Evolutionary conservation across 2,113 vertebrate species (phyloP).

Genomic region (Scortum barcoo): DNA sequence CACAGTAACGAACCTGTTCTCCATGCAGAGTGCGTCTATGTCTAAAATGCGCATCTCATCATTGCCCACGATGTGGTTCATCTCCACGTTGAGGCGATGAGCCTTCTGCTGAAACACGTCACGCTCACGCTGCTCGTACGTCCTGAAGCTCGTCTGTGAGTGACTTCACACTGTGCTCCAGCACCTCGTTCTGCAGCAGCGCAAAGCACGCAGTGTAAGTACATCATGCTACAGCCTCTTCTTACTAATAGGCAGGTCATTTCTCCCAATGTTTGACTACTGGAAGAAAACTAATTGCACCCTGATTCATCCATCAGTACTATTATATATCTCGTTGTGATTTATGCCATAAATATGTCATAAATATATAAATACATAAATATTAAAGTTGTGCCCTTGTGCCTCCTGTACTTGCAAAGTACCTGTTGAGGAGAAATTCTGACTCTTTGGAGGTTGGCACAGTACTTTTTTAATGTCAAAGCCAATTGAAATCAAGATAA

Average conservation of each 20-base stretch:
- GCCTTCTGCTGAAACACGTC: constrained; percentile 95
- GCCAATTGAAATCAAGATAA: not conserved
- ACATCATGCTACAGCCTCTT: not conserved
- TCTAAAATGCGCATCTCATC: constrained; percentile 92
- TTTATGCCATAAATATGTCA: not conserved
- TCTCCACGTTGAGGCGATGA: constrained; percentile 93
- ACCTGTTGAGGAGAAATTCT: not conserved
- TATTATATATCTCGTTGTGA: not conserved
- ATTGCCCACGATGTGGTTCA: constrained; percentile 93
- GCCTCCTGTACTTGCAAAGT: not conserved
- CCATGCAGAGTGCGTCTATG: constrained; percentile 95
- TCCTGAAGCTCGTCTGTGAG: constrained; percentile 94
- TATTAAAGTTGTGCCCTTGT: not conserved
- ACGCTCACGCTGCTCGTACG: constrained; percentile 90
- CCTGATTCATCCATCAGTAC: not conserved
- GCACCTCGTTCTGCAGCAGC: constrained; percentile 87
- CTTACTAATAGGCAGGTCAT: not conserved
- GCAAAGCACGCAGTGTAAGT: not conserved
- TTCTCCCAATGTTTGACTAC: not conserved
- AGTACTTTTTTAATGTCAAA: not conserved
- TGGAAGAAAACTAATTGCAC: not conserved
- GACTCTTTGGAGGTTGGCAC: not conserved
- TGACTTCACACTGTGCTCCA: constrained; percentile 91
- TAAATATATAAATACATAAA: too few species aligned
- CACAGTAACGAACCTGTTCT: constrained; percentile 88